These are phyloP conservation scores for Wiebesia pumilae DNA, from an alignment of 1,140 invertebrate genomes.

Conservation along the genomic window DNA sequence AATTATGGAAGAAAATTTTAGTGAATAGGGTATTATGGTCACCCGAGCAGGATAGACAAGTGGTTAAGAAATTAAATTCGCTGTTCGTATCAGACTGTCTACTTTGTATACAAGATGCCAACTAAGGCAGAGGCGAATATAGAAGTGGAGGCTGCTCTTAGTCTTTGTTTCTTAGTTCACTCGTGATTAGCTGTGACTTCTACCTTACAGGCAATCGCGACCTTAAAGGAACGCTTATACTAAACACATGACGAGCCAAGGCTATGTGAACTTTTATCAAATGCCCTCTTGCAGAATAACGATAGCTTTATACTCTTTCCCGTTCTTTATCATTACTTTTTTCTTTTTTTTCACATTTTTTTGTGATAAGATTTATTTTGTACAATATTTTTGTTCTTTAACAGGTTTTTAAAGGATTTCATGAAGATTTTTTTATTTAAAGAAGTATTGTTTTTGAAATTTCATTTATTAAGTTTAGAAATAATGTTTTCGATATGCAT, in stretches of 20 bases:
- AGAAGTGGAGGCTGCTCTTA: slow-evolving; percentile 18
- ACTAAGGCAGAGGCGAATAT: background rate
- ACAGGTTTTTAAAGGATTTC: too few relatives aligned
- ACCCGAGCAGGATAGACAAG: background rate
- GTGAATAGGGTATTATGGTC: background rate
- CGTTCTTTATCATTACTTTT: too few relatives aligned
- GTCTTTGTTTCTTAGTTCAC: slow-evolving; percentile 64
- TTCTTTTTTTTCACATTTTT: background rate
- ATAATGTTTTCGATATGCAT: too few relatives aligned
- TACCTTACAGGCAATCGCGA: slow-evolving; percentile 58
- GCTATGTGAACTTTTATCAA: background rate
- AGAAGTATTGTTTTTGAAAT: too few relatives aligned
- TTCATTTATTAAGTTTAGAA: too few relatives aligned
- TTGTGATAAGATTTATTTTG: background rate
- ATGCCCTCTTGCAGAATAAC: background rate
- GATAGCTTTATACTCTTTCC: slow-evolving; percentile 44
- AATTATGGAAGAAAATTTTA: background rate
- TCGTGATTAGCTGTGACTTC: slow-evolving; percentile 63
- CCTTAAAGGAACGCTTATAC: slow-evolving; percentile 38
- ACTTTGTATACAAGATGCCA: background rate
- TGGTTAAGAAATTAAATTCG: background rate
- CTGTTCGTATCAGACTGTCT: background rate
- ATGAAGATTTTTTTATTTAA: too few relatives aligned
- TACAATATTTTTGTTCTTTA: too few relatives aligned
- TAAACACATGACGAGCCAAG: background rate